phyloP scores from a whole-genome alignment of 2,888 invertebrate species.

The Podabrus alpinus region DNA sequence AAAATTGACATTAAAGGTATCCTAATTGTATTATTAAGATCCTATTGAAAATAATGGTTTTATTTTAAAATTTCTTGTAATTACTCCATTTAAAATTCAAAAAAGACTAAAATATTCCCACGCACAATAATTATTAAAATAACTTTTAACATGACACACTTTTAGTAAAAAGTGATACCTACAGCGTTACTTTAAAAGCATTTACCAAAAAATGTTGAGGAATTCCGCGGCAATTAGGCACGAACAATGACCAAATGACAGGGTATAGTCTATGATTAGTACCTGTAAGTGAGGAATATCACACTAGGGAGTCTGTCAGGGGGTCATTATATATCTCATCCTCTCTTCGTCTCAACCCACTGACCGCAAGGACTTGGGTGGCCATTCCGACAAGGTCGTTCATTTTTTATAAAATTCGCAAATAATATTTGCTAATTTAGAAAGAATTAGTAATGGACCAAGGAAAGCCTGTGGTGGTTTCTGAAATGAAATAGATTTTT shows the following conservation, averaged over 20 bases:
- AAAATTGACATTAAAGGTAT: neutral
- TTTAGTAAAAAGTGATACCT: conserved; percentile 25
- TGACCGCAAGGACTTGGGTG: conserved; percentile 37
- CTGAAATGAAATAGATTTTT: conserved; percentile 27
- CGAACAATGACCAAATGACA: conserved; percentile 43
- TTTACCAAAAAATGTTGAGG: conserved; percentile 28
- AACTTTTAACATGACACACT: conserved; percentile 22
- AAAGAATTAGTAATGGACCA: conserved; percentile 31
- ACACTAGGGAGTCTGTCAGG: conserved; percentile 41
- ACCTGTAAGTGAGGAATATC: conserved; percentile 43
- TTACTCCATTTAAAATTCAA: conserved; percentile 2
- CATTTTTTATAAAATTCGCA: conserved; percentile 28
- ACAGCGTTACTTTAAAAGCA: conserved; percentile 25
- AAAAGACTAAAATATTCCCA: conserved; percentile 10
- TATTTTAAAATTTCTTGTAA: neutral
- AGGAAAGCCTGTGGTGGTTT: conserved; percentile 24
- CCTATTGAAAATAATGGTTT: neutral
- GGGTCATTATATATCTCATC: conserved; percentile 27
- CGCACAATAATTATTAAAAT: conserved; percentile 14
- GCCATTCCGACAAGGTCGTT: conserved; percentile 34
- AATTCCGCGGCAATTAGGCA: conserved; percentile 33
- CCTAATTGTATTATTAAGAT: neutral
- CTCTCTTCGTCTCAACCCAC: conserved; percentile 20
- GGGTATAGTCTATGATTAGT: conserved; percentile 40
- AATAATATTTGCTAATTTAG: conserved; percentile 31